Conservation (phyloP, 2,888 invertebrate genomes). For the Megamerina dolium region DNA sequence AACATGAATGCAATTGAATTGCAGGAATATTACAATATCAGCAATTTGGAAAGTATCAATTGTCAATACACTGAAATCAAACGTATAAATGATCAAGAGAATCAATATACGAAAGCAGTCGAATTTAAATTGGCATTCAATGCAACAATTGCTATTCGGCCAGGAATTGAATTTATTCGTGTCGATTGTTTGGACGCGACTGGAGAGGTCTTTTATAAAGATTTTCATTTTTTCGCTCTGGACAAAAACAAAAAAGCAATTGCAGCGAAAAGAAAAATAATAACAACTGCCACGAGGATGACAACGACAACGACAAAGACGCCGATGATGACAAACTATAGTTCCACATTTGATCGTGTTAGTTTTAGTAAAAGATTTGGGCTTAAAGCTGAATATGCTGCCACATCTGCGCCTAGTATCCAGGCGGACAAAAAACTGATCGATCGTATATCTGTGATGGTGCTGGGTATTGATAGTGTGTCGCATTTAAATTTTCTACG, state of each 20-base stretch:
- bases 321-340: neutral
- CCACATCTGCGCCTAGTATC: neutral
- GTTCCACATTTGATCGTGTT: conserved; percentile 5
- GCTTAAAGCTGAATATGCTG: conserved; percentile 7
- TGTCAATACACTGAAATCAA: conserved; percentile 40
- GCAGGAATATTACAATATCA: conserved; percentile 31
- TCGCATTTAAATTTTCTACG: conserved; percentile 80
- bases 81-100: conserved; percentile 32
- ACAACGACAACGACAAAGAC: neutral
- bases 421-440: conserved; percentile 6
- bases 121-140: conserved; percentile 27
- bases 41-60: conserved; percentile 27
- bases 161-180: conserved; percentile 58
- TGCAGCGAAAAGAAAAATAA: neutral
- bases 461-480: conserved; percentile 79
- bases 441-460: conserved; percentile 59
- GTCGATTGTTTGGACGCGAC: conserved; percentile 56
- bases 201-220: conserved; percentile 56
- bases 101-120: conserved; percentile 23
- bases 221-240: conserved; percentile 55
- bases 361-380: conserved; percentile 14
- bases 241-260: conserved; percentile 36
- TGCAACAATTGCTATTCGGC: conserved; percentile 29
- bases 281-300: no score
- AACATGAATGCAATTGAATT: conserved; percentile 36